Conservation (phyloP, 1,140 invertebrate genomes). For the Dreissena polymorpha region DNA sequence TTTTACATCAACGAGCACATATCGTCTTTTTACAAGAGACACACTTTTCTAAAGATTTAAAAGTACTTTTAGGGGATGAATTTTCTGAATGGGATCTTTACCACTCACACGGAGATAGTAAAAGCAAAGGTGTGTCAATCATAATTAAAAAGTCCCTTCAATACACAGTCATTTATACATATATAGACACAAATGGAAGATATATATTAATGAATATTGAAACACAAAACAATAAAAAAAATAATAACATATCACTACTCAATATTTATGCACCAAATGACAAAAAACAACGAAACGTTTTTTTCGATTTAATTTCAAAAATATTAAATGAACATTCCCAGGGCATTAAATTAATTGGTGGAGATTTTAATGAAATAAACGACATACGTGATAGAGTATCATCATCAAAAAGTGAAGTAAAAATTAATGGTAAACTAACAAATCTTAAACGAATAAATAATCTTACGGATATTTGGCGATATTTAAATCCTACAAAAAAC, state of each 20-base stretch:
- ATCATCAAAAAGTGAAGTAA: slow-evolving; percentile 35
- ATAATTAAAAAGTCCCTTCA: slow-evolving; percentile 49
- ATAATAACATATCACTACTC: not conserved
- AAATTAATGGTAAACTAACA: slow-evolving; percentile 19
- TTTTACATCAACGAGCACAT: not conserved
- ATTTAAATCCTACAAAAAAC: not conserved
- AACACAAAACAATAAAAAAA: slow-evolving; percentile 18
- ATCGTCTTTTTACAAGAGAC: slow-evolving; percentile 26
- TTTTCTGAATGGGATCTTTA: not conserved
- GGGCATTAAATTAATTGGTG: slow-evolving; percentile 4
- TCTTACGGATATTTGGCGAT: slow-evolving; percentile 34
- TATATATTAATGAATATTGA: slow-evolving; percentile 17
- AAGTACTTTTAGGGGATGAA: not conserved
- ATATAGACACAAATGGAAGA: slow-evolving; percentile 34
- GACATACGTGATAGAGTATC: slow-evolving; percentile 22
- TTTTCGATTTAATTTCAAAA: slow-evolving; percentile 1
- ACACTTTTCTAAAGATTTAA: slow-evolving; percentile 14
- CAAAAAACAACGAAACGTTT: slow-evolving; percentile 7
- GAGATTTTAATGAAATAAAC: slow-evolving; percentile 33
- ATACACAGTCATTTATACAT: not conserved
- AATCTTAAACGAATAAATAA: not conserved
- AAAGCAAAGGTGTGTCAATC: slow-evolving; percentile 36
- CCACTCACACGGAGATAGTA: slow-evolving; percentile 10
- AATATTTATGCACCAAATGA: slow-evolving; percentile 48
- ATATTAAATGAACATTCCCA: not conserved